Base-by-base conservation (phyloP, 1,140 invertebrate species). In the Chironomus striatipennis region DNA sequence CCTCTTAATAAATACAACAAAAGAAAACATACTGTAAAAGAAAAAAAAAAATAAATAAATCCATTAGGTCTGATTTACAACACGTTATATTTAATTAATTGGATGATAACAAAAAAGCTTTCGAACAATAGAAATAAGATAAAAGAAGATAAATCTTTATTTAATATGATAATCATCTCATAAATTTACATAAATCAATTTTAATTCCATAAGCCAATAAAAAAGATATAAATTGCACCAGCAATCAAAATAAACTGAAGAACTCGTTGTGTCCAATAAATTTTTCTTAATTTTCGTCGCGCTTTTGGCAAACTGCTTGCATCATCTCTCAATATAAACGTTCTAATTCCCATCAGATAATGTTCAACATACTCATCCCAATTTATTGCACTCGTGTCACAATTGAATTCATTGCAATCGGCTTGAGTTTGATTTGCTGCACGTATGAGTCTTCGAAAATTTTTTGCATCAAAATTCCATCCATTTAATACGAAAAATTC, bases 401-500 rank as follows among this genome's bases (percentile, higher is more conserved):
- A 82, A 74, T 85, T 82, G 77, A 92, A 93, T 0, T 82, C 80
- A 20, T 81, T 80, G 7, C 83, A 83, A 77, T 95, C 92, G 10
- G 9, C 15, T 21, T 85, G 82, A 0, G 85, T 81, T 0, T 75
- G 72, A 9, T 84, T 83, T n/a, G 94, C 84, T 64, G 86, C 85
- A 18, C 84, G 81, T 57, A 86, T 83, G 0, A 98, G 83, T 70
- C 88, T 84, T 15, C 85, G 84, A 77, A 95, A 86, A 78, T 96
- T 95, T 1, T 88, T 84, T 21, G 88, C 88, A 15, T 87, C 85
- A 79, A 98, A 98, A 64, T 89, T 85, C 94, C 94, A 98, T 78
- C 97, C 90, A 78, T 92, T 88, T 6, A 90, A 88, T 0, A 94
- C 91, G 79, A 98, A 98, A 80, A 92, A 98, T 80, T 94, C 90